Evolutionary conservation across 1,140 invertebrate species (phyloP).

Genomic region (Ganaspis sp.): DNA sequence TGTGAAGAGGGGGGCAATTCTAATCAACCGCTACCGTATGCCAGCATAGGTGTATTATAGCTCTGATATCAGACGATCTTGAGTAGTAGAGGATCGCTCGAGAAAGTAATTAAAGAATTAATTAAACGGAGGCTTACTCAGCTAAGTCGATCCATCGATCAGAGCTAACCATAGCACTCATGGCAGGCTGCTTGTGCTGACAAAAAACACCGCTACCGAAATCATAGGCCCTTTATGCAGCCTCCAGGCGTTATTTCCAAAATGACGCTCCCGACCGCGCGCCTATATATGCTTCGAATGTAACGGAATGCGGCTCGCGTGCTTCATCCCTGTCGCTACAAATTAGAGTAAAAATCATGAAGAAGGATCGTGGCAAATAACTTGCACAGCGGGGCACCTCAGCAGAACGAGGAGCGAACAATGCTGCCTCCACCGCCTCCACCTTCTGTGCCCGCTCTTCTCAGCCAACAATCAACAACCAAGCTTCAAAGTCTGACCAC

Average conservation of each 20-base stretch:
- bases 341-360: constrained; percentile 73
- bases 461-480: constrained; percentile 53
- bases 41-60: background rate
- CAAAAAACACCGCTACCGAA: constrained; percentile 52
- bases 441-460: constrained; percentile 25
- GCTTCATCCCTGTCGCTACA: constrained; percentile 72
- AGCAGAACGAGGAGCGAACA: background rate
- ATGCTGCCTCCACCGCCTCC: background rate
- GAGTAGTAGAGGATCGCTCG: constrained; percentile 43
- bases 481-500: constrained; percentile 52
- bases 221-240: constrained; percentile 47
- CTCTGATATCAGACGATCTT: background rate
- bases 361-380: constrained; percentile 72
- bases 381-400: constrained; percentile 65
- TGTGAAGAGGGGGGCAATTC: background rate
- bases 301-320: constrained; percentile 52
- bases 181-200: constrained; percentile 40
- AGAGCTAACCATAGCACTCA: constrained; percentile 48
- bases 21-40: constrained; percentile 24
- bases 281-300: constrained; percentile 11
- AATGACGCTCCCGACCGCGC: constrained; percentile 28
- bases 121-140: constrained; percentile 62
- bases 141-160: constrained; percentile 57
- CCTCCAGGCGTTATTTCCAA: constrained; percentile 37
- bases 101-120: constrained; percentile 64